Evolutionary conservation across 2,797 vertebrate species (phyloP), one percentile per base, ranked within the genome.

Genomic region (Buceros bicornis): DNA sequence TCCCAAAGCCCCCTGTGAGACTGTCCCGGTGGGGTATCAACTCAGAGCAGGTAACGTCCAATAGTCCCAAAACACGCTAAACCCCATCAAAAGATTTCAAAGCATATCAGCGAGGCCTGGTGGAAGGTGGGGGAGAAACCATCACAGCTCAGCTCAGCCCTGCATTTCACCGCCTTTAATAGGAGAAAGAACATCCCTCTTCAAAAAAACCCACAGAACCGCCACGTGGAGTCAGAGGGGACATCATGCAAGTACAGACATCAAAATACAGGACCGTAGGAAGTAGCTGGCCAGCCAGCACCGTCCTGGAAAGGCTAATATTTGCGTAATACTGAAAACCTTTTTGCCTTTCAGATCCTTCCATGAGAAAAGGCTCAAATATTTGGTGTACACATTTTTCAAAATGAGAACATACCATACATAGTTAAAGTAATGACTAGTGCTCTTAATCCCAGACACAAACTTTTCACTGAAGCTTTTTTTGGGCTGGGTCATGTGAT

Each of bases 371-470:
- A 93, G 96, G 91, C 91, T 94, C 4, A 96, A 95, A 90, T 96
- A 96, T 95, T 96, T 82, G 91, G 85, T 92, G 91, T 15, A 84
- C 87, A 84, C 96, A 90, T 97, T 95, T 95, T 87, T 96, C 73
- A 69, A 94, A 82, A 95, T 0, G 66, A 96, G 95, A 95, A 95
- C 97, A 96, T 97, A 97, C 96, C 94, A 94, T 94, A 92, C 96
- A 94, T 95, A 97, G 95, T 95, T 95, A 96, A 96, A 95, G 97
- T 95, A 95, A 95, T 95, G 95, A 96, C 94, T 96, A 87, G 93
- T 95, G 96, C 93, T 80, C 93, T 93, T 93, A 94, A 91, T 93
- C 84, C 94, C 95, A 97, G 97, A 97, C 96, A 89, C 89, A 96
- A 95, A 94, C 89, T 90, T 97, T 69, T 96, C 90, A 95, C 92